Base-by-base conservation (phyloP, 2,888 invertebrate genomes). In the Oeneis ivallda region DNA sequence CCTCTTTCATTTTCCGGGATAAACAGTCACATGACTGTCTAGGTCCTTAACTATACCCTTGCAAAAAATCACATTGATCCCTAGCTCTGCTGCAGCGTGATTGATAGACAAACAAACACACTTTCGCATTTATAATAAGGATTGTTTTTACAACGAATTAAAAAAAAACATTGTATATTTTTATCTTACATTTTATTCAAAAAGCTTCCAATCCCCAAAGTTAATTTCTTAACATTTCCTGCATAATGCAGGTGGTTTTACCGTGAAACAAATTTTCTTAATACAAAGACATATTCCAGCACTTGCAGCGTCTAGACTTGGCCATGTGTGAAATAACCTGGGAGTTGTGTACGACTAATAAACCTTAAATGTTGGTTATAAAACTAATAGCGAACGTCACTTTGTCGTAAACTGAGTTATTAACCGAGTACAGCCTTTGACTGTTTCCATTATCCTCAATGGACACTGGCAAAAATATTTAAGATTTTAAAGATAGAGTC, bases 311-410 rank as follows among this genome's bases (percentile, higher is more conserved):
- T 90, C 90, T 91, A 91, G 91, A 90, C 90, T 78, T 80, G 72
- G 81, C 81, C 85, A 80, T 83, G 87, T 87, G 87, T 85, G 86
- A 85, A 87, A 89, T 86, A 86, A 86, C 89, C 85, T 87, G 84
- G 82, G 84, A 82, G 87, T 84, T 80, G 83, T 84, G 81, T 82
- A 80, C 78, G 79, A 82, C 88, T 87, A 90, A 88, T 90, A 91
- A 90, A 89, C 83, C 81, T 86, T 87, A 87, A 89, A 85, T 84
- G 87, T 81, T 78, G 79, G 75, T 74, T 80, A 80, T 90, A 89
- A 90, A 90, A 89, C 86, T 89, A 89, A 91, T 87, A 85, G 85
- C 80, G 74, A 76, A 79, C 84, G 86, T 86, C 85, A 88, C 85
- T 82, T 69, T 72, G 83, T 86, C 87, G 87, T 89, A 90, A 90